Percentiles rank a stretch among this genome's conserved stretches.
phyloP scores from a whole-genome alignment of 2,797 vertebrate species.

The Zenarchopterus dispar region DNA sequence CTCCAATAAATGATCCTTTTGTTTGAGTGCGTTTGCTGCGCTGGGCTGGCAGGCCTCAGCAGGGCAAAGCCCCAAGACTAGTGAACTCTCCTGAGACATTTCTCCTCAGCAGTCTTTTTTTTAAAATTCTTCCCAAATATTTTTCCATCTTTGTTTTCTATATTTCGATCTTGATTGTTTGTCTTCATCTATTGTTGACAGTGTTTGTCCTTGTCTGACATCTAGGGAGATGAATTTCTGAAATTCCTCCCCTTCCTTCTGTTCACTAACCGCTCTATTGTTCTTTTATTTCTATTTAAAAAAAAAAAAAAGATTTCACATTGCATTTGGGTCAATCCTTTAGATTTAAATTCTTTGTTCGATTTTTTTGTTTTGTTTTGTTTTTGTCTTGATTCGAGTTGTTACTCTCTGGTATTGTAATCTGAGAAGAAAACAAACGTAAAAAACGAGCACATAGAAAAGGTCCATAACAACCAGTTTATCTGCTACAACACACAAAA shows the following conservation, averaged over 20 bases:
- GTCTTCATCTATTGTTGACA: neutral
- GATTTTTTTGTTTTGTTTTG: too few species aligned
- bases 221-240: conserved; percentile 60
- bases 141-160: neutral
- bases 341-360: conserved; percentile 3
- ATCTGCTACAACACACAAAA: conserved; percentile 29
- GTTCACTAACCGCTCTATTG: conserved; percentile 42
- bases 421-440: conserved; percentile 11
- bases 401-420: conserved; percentile 5
- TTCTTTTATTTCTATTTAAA: conserved; percentile 18
- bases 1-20: conserved; percentile 84
- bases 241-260: conserved; percentile 65
- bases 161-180: neutral
- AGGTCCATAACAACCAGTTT: conserved; percentile 10
- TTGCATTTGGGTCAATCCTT: conserved; percentile 31
- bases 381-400: conserved; percentile 8
- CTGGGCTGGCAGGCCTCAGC: conserved; percentile 60
- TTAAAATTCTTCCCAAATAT: conserved; percentile 12
- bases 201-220: conserved; percentile 43
- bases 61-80: conserved; percentile 53
- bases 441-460: conserved; percentile 16
- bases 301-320: conserved; percentile 6
- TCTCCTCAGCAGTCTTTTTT: conserved; percentile 21
- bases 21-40: conserved; percentile 71
- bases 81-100: conserved; percentile 52